These are phyloP conservation scores for Lonchura striata DNA, from an alignment of 2,113 vertebrate genomes.

Conservation along the genomic window DNA sequence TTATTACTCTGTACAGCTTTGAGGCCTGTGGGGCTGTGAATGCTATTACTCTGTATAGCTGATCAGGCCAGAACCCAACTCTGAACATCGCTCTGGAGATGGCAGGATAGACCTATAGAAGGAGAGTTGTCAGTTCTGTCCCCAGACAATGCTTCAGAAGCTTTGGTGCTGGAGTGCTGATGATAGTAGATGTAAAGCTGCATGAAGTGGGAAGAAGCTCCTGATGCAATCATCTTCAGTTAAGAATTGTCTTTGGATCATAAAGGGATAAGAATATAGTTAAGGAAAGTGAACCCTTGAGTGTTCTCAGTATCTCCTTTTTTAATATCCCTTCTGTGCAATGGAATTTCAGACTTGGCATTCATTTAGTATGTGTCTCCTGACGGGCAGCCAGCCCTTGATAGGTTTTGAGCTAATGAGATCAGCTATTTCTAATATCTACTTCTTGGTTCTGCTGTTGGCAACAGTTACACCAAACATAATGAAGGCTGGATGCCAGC, in stretches of 20 bases:
- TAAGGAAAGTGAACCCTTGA: not conserved
- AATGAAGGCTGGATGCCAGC: constrained; percentile 5
- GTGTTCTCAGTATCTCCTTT: not conserved
- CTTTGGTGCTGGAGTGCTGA: not conserved
- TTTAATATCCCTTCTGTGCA: not conserved
- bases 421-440: constrained; percentile 41
- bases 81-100: not conserved
- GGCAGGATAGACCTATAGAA: not conserved
- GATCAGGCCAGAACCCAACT: not conserved
- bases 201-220: not conserved
- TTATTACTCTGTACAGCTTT: not conserved
- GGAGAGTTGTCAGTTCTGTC: not conserved
- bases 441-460: constrained; percentile 31
- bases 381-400: constrained; percentile 35
- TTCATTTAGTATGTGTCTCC: not conserved
- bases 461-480: not conserved
- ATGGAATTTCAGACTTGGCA: constrained; percentile 25
- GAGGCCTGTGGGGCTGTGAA: not conserved
- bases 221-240: not conserved
- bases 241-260: not conserved
- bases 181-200: not conserved
- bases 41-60: not conserved
- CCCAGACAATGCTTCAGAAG: not conserved
- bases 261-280: not conserved
- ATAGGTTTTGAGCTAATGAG: constrained; percentile 29